Evolutionary conservation across 2,113 vertebrate genomes (phyloP).

Genomic region (Variabilichromis moorii): DNA sequence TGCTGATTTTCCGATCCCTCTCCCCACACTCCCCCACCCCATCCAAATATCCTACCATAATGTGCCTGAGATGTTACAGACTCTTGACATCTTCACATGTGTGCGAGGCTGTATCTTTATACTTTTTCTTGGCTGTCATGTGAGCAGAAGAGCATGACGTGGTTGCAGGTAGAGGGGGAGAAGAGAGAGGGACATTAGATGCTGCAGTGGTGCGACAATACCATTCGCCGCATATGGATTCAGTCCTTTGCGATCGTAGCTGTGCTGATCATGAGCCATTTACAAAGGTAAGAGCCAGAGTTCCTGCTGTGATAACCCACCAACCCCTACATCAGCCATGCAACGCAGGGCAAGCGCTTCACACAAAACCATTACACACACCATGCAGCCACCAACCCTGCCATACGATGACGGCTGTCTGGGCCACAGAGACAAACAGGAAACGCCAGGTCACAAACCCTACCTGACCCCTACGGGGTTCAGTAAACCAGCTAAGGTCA

Average conservation of each 20-base stretch:
- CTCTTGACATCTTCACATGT: background rate
- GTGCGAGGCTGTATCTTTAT: background rate
- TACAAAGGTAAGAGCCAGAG: background rate
- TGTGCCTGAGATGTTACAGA: background rate
- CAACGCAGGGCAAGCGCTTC: background rate
- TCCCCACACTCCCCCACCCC: background rate
- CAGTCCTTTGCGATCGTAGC: background rate
- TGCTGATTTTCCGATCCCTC: conserved; percentile 31
- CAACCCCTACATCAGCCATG: background rate
- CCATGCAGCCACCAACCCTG: background rate
- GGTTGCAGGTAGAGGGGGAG: background rate
- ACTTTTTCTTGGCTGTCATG: background rate
- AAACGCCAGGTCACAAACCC: conserved; percentile 21
- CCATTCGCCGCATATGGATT: conserved; percentile 3
- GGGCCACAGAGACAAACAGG: conserved; percentile 9
- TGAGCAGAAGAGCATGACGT: background rate
- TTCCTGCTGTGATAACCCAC: background rate
- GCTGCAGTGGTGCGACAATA: conserved; percentile 7
- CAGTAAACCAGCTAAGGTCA: background rate
- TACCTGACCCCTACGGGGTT: background rate
- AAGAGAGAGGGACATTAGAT: background rate
- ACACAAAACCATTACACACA: background rate
- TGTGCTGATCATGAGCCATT: background rate
- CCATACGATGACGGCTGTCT: background rate
- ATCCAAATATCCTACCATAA: background rate